A percentile compares a stretch with the other conserved stretches of the same genome.
phyloP scores from a whole-genome alignment of 1,140 invertebrate genomes.

The Drosophila lowei region DNA sequence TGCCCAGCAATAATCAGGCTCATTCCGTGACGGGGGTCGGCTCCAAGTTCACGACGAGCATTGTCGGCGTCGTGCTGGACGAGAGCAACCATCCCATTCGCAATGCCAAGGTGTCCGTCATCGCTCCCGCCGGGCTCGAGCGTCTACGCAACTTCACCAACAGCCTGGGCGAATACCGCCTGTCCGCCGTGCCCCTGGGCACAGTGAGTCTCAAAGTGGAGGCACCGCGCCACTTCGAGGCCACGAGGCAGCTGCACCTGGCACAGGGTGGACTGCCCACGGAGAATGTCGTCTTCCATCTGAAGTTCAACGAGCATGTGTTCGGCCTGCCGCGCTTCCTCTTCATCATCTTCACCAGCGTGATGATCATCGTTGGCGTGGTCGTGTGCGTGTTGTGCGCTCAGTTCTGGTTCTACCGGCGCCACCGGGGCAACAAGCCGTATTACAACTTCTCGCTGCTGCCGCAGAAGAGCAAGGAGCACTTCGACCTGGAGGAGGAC shows the following conservation, averaged over 20 bases:
- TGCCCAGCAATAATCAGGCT: constrained; percentile 16
- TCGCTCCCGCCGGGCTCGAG: constrained; percentile 64
- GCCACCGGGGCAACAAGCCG: constrained; percentile 63
- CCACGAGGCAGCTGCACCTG: constrained; percentile 84
- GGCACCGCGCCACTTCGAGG: constrained; percentile 85
- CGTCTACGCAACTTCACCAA: constrained; percentile 82
- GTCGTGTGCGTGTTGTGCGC: constrained; percentile 72
- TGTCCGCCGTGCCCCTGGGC: constrained; percentile 84
- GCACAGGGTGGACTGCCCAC: constrained; percentile 77
- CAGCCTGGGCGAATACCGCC: constrained; percentile 85
- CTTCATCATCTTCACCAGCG: constrained; percentile 88
- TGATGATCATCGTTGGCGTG: constrained; percentile 66
- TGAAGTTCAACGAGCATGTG: constrained; percentile 87
- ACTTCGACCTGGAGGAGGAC: constrained; percentile 84
- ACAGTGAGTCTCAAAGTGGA: constrained; percentile 85
- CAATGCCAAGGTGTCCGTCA: constrained; percentile 85
- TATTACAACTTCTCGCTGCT: constrained; percentile 83
- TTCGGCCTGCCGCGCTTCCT: constrained; percentile 89
- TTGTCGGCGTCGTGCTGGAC: constrained; percentile 85
- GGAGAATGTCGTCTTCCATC: constrained; percentile 86
- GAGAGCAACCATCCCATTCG: constrained; percentile 85
- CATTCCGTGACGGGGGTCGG: background rate
- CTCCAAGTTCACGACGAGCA: constrained; percentile 42
- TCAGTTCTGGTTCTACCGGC: constrained; percentile 75
- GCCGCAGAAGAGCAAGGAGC: constrained; percentile 79